These are phyloP conservation scores for Syrmaticus mikado DNA, from an alignment of 2,113 vertebrate species.

Conservation along the genomic window DNA sequence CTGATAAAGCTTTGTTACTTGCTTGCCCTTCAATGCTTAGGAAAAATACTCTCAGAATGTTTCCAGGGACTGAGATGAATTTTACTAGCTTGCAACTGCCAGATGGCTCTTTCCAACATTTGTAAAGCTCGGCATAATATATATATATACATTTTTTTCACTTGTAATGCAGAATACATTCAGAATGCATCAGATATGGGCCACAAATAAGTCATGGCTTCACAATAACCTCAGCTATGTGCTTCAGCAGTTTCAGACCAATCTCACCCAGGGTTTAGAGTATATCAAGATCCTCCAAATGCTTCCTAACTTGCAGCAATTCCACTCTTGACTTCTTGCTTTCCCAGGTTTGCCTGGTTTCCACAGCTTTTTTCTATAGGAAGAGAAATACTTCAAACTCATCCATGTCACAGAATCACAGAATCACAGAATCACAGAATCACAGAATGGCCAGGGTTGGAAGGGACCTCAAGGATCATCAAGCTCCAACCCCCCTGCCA, in stretches of 20 bases:
- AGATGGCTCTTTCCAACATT: background rate
- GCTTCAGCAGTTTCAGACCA: background rate
- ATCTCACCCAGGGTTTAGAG: background rate
- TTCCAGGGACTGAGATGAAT: background rate
- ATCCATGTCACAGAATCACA: background rate
- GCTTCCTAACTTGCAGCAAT: background rate
- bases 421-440: too few species aligned
- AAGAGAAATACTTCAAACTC: background rate
- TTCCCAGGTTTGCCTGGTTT: slow-evolving; percentile 6
- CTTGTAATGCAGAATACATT: background rate
- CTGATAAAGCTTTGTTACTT: background rate
- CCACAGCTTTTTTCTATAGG: background rate
- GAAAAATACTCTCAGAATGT: background rate
- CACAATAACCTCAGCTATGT: background rate
- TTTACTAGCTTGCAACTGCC: background rate
- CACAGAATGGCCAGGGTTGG: too few species aligned
- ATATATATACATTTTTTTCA: background rate
- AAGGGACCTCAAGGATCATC: too few species aligned
- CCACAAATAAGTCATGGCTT: background rate
- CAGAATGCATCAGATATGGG: background rate
- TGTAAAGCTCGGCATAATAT: background rate
- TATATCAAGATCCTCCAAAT: background rate
- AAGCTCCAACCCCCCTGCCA: too few species aligned
- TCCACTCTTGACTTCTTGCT: background rate
- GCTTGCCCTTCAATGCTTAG: background rate